Evolutionary conservation across 1,140 invertebrate species (phyloP).

Genomic region (Steinernema khuongi): DNA sequence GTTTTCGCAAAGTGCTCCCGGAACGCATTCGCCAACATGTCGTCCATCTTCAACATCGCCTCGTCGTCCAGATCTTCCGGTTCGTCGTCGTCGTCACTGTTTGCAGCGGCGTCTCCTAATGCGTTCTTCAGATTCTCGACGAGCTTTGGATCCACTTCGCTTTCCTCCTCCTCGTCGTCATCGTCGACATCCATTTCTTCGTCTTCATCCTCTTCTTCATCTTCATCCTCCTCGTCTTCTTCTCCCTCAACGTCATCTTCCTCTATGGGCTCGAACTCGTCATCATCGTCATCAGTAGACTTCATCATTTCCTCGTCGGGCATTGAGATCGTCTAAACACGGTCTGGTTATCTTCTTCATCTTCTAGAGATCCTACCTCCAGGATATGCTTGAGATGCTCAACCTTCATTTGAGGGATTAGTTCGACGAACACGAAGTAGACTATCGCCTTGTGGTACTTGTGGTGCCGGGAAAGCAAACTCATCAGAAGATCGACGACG

Average conservation of each 20-base stretch:
- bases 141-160: not conserved
- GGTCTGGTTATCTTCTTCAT: not conserved
- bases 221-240: not conserved
- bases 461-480: not conserved
- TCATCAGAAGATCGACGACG: not conserved
- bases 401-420: not conserved
- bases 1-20: conserved; percentile 5
- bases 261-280: not conserved
- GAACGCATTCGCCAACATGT: conserved; percentile 6
- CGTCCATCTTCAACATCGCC: conserved; percentile 8
- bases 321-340: not conserved
- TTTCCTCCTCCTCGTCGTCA: not conserved
- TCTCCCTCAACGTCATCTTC: not conserved
- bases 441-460: conserved; percentile 8
- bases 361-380: not conserved
- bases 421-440: not conserved
- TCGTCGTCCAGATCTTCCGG: conserved; percentile 4
- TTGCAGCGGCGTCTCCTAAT: not conserved
- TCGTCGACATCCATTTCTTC: conserved; percentile 7
- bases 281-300: not conserved
- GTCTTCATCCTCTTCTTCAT: not conserved
- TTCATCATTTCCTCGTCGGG: conserved; percentile 6
- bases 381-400: not conserved
- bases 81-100: not conserved
- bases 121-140: not conserved